Evolutionary conservation across 2,113 vertebrate genomes (phyloP), one percentile per base, ranked within the genome.

Genomic region (Trematomus loennbergii): DNA sequence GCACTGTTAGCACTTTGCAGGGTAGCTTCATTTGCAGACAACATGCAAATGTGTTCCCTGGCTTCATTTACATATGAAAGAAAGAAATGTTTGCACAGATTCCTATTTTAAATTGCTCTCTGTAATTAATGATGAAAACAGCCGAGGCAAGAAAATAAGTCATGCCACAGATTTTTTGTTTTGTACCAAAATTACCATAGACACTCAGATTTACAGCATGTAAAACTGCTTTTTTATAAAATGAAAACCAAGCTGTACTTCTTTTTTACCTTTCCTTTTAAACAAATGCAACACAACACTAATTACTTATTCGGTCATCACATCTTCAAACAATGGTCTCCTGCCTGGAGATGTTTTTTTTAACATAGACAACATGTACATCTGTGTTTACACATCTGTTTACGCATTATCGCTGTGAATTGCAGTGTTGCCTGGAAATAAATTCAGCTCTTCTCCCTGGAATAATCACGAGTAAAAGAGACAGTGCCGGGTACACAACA

Each of bases 401-500:
- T 62, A 25, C 48, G 52, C 17, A 73, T 64, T 65, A 52, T 71
- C n/a, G 12, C 13, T 62, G 40, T 20, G 36, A 72, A 72, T 64
- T 55, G 57, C 57, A 73, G 13, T 33, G 25, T 62, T 3, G 17
- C 65, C 45, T 58, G 22, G 33, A 73, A 70, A 78, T 68, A 40
- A 36, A 64, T 78, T 71, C 20, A 59, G 64, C 70, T 59, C 22
- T 71, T 84, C 54, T 50, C 54, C 71, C 53, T 55, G 62, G 67
- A 75, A 80, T 79, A 71, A 72, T 87, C 82, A 85, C 85, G 79
- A 67, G 75, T 49, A 57, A 11, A 72, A 68, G 85, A 87, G 74
- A 82, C 66, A 74, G 71, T 15, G 58, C 29, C 48, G 64, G 49
- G 63, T 79, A 72, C 45, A 78, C 63, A 81, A 60, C 78, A 82